Conservation (phyloP, 2,113 vertebrate species). For the Malurus elegans region DNA sequence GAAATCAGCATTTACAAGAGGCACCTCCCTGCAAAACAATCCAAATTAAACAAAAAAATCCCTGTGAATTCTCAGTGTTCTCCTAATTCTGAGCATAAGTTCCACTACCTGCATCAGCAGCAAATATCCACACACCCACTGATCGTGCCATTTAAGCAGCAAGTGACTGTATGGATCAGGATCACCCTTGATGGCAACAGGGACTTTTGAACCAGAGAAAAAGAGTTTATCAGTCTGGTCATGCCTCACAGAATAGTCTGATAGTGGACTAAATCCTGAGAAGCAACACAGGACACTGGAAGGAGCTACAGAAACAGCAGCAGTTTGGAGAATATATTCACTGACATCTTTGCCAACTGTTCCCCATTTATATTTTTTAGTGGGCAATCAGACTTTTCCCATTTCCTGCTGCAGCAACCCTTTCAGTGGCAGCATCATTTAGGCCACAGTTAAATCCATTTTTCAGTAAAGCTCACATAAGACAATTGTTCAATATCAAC, state of each 20-base stretch:
- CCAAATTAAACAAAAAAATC: neutral
- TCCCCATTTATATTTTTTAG: neutral
- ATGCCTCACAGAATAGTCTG: neutral
- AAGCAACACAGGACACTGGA: neutral
- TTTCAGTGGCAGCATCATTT: neutral
- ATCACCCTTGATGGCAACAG: neutral
- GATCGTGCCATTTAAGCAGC: rapidly evolving
- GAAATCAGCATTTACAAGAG: neutral
- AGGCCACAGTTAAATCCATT: neutral
- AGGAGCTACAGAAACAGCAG: neutral
- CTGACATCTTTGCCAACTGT: neutral
- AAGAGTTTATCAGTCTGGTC: neutral
- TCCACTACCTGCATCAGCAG: neutral
- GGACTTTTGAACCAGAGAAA: neutral
- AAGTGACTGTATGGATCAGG: neutral
- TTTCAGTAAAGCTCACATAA: neutral
- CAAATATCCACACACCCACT: neutral
- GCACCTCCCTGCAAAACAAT: neutral
- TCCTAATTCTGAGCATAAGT: neutral
- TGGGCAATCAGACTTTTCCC: neutral
- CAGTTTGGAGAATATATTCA: neutral
- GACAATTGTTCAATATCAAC: neutral
- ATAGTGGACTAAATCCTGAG: neutral
- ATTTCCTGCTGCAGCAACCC: neutral
- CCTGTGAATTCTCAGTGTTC: neutral